These are phyloP conservation scores for Lycaena phlaeas DNA, from an alignment of 2,888 invertebrate species.

Conservation along the genomic window DNA sequence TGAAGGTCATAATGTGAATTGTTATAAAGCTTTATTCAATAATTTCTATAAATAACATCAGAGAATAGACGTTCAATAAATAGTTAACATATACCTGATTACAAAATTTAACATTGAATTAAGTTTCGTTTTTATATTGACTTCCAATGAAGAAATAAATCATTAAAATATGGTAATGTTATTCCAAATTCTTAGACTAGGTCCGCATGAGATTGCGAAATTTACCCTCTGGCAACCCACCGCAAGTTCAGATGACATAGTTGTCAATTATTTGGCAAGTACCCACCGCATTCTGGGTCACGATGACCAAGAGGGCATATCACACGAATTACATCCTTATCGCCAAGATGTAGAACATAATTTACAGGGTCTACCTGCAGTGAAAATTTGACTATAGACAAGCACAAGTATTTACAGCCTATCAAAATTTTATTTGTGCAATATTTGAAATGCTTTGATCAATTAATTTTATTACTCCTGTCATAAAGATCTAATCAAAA, in stretches of 20 bases:
- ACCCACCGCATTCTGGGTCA: constrained; percentile 59
- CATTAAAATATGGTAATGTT: background rate
- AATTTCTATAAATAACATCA: no score
- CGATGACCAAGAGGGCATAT: constrained; percentile 15
- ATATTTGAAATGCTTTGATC: background rate
- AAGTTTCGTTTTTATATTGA: no score
- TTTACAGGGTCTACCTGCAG: background rate
- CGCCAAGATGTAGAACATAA: constrained; percentile 10
- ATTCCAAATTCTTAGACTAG: constrained; percentile 3
- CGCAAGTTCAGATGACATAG: constrained; percentile 48
- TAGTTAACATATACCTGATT: no score
- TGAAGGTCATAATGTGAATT: no score
- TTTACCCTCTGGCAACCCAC: constrained; percentile 47
- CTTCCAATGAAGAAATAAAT: no score
- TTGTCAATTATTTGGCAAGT: constrained; percentile 67
- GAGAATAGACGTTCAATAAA: no score
- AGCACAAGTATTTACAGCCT: constrained; percentile 4
- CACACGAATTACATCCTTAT: constrained; percentile 11
- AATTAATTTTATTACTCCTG: constrained; percentile 2
- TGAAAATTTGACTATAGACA: constrained; percentile 1
- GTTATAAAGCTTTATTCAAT: no score
- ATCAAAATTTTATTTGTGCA: background rate
- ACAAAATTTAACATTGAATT: no score
- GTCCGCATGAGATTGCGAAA: constrained; percentile 44
- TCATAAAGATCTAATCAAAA: background rate